Percentiles rank a stretch among this genome's conserved stretches.
Evolutionary conservation across 2,113 vertebrate species (phyloP).

Genomic region (Antechinus flavipes): DNA sequence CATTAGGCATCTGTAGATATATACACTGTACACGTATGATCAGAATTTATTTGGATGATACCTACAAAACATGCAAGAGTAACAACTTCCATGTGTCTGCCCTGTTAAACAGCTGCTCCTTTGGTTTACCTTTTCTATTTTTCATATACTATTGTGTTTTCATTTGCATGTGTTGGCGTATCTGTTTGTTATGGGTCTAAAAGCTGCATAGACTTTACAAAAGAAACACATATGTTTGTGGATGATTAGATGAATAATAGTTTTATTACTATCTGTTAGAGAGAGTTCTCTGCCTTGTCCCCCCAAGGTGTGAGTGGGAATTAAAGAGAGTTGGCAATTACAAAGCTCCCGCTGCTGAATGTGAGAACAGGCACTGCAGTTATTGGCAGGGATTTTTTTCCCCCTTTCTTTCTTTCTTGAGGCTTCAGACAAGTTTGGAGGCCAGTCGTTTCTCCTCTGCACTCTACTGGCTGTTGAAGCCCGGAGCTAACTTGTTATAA

Average conservation of each 20-base stretch:
- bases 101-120: slow-evolving; percentile 53
- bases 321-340: slow-evolving; percentile 83
- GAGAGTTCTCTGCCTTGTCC: slow-evolving; percentile 78
- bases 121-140: slow-evolving; percentile 50
- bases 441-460: slow-evolving; percentile 78
- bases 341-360: slow-evolving; percentile 73
- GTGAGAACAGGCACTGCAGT: slow-evolving; percentile 63
- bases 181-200: slow-evolving; percentile 33
- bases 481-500: slow-evolving; percentile 86
- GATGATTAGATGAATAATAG: slow-evolving; percentile 83
- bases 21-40: not conserved
- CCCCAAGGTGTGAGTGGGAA: slow-evolving; percentile 80
- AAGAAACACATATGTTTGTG: slow-evolving; percentile 73
- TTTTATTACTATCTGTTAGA: slow-evolving; percentile 81
- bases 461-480: slow-evolving; percentile 80
- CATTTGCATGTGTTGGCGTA: slow-evolving; percentile 72
- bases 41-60: slow-evolving; percentile 38
- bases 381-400: slow-evolving; percentile 60
- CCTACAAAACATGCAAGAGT: slow-evolving; percentile 9
- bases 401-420: slow-evolving; percentile 70
- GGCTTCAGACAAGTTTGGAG: slow-evolving; percentile 81
- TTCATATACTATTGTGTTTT: slow-evolving; percentile 58
- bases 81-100: not conserved
- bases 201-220: slow-evolving; percentile 67
- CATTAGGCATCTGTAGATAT: not conserved